phyloP scores from a whole-genome alignment of 2,113 vertebrate genomes.

The Hypocryptadius cinnamomeus region DNA sequence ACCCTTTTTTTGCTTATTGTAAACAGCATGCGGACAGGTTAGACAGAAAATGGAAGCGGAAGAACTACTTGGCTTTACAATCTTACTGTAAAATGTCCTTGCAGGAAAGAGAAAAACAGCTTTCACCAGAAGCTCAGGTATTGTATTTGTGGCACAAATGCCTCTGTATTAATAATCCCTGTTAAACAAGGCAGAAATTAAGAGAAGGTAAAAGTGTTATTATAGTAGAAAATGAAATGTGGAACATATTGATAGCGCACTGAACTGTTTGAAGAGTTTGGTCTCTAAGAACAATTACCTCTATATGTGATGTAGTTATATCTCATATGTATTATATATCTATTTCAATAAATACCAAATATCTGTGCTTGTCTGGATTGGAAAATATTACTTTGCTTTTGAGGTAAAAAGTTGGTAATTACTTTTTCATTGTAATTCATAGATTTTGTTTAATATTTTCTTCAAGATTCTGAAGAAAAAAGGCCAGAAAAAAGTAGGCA shows the following conservation, averaged over 20 bases:
- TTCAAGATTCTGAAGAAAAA: neutral
- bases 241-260: neutral
- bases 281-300: neutral
- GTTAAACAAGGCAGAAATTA: neutral
- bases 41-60: slow-evolving; percentile 99
- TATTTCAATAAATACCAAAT: neutral
- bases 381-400: neutral
- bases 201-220: neutral
- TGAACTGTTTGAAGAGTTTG: neutral
- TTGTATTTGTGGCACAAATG: neutral
- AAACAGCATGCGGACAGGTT: slow-evolving; percentile 98
- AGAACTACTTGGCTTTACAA: slow-evolving; percentile 99
- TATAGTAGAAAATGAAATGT: neutral
- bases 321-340: neutral
- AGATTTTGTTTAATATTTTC: neutral
- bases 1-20: slow-evolving; percentile 99
- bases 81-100: slow-evolving; percentile 97
- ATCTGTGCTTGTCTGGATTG: neutral
- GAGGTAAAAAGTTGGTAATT: neutral
- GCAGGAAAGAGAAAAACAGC: slow-evolving; percentile 93
- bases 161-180: neutral
- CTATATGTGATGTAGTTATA: neutral
- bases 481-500: neutral
- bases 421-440: neutral
- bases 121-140: slow-evolving; percentile 95